These are phyloP conservation scores for Carollia perspicillata DNA, from an alignment of 2,113 vertebrate species.

Conservation along the genomic window DNA sequence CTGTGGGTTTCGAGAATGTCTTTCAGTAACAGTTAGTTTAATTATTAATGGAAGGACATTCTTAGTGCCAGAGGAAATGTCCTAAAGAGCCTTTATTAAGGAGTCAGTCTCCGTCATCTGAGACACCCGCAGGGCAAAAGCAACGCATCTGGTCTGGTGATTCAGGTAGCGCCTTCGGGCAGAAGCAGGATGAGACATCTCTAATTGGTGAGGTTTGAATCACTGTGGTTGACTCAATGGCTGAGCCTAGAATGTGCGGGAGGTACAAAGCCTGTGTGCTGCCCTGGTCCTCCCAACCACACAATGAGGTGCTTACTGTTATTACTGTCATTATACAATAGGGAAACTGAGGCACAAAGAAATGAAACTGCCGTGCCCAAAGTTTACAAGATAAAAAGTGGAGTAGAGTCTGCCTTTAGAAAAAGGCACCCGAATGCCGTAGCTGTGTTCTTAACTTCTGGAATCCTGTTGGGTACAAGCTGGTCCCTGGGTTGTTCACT, in stretches of 20 bases:
- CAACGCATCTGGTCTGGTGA: neutral
- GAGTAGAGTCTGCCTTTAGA: neutral
- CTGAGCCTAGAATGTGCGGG: neutral
- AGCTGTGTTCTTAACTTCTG: neutral
- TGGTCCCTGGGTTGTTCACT: neutral
- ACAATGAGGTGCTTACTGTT: neutral
- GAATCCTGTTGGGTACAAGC: neutral
- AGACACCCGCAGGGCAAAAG: conserved; percentile 38
- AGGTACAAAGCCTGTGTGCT: neutral
- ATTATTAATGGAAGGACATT: conserved; percentile 62
- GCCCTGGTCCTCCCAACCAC: neutral
- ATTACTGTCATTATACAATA: neutral
- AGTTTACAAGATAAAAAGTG: neutral
- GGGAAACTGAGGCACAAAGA: neutral
- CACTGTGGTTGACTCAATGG: neutral
- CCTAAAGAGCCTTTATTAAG: conserved; percentile 40
- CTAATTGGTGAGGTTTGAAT: conserved; percentile 39
- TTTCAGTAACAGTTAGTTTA: conserved; percentile 61
- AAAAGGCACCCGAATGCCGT: neutral
- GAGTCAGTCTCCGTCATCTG: conserved; percentile 26
- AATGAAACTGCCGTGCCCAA: neutral
- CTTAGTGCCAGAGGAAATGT: conserved; percentile 53
- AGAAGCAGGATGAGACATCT: neutral
- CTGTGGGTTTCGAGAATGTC: conserved; percentile 43
- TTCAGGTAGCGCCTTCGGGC: conserved; percentile 1